These are phyloP conservation scores for Mustela erminea DNA, from an alignment of 2,797 vertebrate species.

Conservation along the genomic window DNA sequence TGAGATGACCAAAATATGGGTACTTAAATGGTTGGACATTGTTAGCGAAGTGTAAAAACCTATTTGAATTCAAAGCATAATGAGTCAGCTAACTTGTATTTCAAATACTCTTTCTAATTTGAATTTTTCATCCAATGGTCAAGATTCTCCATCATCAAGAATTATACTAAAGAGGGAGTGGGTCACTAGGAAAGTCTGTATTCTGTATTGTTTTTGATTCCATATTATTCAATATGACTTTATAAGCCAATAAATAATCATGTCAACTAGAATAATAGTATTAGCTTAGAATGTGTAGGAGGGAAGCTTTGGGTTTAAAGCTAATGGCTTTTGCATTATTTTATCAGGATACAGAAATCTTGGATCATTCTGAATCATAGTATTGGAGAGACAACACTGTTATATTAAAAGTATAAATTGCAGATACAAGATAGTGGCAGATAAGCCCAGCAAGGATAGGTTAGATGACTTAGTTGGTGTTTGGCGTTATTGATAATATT, in stretches of 20 bases:
- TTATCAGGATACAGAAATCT: conserved; percentile 53
- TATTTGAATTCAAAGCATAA: conserved; percentile 2
- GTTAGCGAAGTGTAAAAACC: not conserved
- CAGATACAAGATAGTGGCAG: not conserved
- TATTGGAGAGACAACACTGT: not conserved
- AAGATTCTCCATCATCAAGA: not conserved
- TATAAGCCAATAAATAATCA: conserved; percentile 59
- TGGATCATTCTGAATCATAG: not conserved
- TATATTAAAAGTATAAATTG: conserved; percentile 37
- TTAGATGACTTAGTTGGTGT: not conserved
- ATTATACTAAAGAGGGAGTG: not conserved
- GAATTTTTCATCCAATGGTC: not conserved
- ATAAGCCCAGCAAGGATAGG: conserved; percentile 3
- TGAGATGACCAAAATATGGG: not conserved
- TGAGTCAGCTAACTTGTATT: not conserved
- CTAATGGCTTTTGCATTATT: conserved; percentile 19
- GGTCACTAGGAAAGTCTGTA: not conserved
- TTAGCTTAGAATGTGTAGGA: not conserved
- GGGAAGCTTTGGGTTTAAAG: not conserved
- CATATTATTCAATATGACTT: not conserved
- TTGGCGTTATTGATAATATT: conserved; percentile 22
- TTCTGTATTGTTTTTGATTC: conserved; percentile 67
- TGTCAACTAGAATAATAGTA: not conserved
- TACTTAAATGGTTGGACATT: not conserved
- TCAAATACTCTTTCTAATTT: not conserved